Evolutionary conservation across 2,888 invertebrate genomes (phyloP).

Genomic region (Cephus spinipes): DNA sequence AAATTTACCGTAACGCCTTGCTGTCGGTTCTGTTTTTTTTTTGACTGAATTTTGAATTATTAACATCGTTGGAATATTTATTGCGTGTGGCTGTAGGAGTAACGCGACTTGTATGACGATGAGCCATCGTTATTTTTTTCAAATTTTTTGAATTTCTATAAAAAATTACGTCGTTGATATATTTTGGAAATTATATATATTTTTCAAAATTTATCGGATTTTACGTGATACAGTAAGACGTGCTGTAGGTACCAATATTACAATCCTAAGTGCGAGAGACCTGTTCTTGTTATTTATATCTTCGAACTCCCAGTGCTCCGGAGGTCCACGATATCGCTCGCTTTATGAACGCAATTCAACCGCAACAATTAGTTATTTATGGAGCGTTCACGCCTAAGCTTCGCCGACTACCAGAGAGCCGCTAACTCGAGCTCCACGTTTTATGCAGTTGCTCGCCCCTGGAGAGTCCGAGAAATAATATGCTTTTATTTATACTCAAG

Average conservation of each 20-base stretch:
- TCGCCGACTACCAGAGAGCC: constrained; percentile 29
- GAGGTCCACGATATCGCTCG: constrained; percentile 41
- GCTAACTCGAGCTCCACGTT: constrained; percentile 10
- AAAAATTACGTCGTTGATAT: too few relatives aligned
- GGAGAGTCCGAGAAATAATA: constrained; percentile 10
- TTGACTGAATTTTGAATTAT: neutral
- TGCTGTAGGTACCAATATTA: too few relatives aligned
- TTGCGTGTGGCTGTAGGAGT: too few relatives aligned
- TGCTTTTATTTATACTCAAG: constrained; percentile 17
- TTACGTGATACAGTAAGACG: too few relatives aligned
- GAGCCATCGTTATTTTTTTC: too few relatives aligned
- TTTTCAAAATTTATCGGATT: too few relatives aligned
- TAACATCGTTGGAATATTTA: too few relatives aligned
- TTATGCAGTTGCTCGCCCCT: constrained; percentile 2
- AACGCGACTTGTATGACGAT: too few relatives aligned
- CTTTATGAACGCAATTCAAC: constrained; percentile 37
- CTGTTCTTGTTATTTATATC: constrained; percentile 49
- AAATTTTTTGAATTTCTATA: too few relatives aligned
- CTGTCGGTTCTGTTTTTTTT: too few relatives aligned
- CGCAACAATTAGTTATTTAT: constrained; percentile 51
- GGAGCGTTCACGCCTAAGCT: constrained; percentile 38
- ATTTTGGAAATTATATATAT: too few relatives aligned
- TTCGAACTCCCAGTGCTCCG: constrained; percentile 43
- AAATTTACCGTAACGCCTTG: neutral
- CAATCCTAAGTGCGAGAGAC: too few relatives aligned